Evolutionary conservation across 1,140 invertebrate species (phyloP).

Genomic region (Latrodectus geometricus): DNA sequence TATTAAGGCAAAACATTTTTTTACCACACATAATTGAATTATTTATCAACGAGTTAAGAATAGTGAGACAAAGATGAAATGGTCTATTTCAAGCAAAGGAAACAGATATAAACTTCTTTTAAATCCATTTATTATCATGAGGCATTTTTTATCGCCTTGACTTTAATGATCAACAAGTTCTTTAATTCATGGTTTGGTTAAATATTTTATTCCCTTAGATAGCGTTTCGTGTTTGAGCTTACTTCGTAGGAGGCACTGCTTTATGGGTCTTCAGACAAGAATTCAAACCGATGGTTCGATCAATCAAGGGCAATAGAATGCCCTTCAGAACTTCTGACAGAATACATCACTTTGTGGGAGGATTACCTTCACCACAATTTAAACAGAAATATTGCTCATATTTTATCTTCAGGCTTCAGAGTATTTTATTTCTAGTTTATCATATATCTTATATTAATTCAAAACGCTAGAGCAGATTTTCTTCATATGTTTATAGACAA

Average conservation of each 20-base stretch:
- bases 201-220: neutral
- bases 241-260: neutral
- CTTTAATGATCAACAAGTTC: neutral
- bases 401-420: neutral
- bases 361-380: neutral
- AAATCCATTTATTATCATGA: too few relatives aligned
- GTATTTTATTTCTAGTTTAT: neutral
- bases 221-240: neutral
- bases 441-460: too few relatives aligned
- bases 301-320: neutral
- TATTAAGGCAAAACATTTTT: too few relatives aligned
- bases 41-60: too few relatives aligned
- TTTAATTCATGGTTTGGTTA: neutral
- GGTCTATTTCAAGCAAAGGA: too few relatives aligned
- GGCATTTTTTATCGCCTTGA: neutral
- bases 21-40: too few relatives aligned
- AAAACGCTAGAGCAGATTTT: too few relatives aligned
- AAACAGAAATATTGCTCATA: conserved; percentile 1
- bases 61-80: too few relatives aligned
- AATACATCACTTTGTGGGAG: neutral
- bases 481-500: too few relatives aligned
- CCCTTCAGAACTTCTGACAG: neutral
- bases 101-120: too few relatives aligned
- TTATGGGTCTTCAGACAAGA: neutral
- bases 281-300: neutral